Evolutionary conservation across 23 tunicate genomes (phyloP).

Genomic region (Ciona savignyi): DNA sequence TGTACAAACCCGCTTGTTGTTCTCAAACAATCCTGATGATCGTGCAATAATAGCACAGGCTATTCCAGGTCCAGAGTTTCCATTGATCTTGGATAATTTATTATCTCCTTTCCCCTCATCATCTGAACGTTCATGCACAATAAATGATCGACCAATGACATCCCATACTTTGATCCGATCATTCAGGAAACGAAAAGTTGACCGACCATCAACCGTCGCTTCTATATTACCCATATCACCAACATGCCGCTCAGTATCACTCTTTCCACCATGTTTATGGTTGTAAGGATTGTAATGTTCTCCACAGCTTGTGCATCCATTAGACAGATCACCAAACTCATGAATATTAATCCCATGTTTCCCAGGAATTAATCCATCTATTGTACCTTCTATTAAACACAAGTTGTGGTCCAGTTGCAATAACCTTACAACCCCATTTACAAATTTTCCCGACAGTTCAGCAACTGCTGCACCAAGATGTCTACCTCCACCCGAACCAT

Average conservation of each 20-base stretch:
- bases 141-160: constrained; percentile 77
- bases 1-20: constrained; percentile 60
- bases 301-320: constrained; percentile 86
- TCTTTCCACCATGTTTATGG: constrained; percentile 38
- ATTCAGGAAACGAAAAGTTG: constrained; percentile 65
- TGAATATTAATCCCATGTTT: constrained; percentile 68
- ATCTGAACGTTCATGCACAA: constrained; percentile 63
- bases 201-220: constrained; percentile 48
- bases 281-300: constrained; percentile 66
- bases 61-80: constrained; percentile 68
- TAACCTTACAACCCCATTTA: constrained; percentile 67
- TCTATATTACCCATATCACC: constrained; percentile 82
- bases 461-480: constrained; percentile 84
- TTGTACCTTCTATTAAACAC: constrained; percentile 76
- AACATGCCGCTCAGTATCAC: constrained; percentile 46
- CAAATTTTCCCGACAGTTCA: constrained; percentile 32
- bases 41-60: constrained; percentile 88
- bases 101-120: constrained; percentile 28
- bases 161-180: constrained; percentile 61
- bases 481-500: constrained; percentile 29
- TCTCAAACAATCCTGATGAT: constrained; percentile 81
- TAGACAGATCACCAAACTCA: constrained; percentile 74
- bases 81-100: constrained; percentile 27
- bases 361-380: constrained; percentile 90
- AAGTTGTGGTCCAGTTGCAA: constrained; percentile 42